These are phyloP conservation scores for Xanthostigma xanthostigma DNA, from an alignment of 2,888 invertebrate species.

Conservation along the genomic window DNA sequence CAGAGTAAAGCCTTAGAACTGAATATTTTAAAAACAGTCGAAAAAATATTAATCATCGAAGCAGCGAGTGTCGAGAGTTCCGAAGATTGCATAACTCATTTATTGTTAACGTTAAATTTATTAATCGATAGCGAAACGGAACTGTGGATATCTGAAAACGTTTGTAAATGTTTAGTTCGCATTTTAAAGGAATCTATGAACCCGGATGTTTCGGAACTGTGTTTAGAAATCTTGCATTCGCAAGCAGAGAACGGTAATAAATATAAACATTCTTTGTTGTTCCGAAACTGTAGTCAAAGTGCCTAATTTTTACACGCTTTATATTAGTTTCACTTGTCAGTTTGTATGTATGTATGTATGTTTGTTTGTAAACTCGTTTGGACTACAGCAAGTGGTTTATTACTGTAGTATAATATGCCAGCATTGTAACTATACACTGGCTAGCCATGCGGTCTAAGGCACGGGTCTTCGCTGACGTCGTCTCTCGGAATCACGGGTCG, in stretches of 20 bases:
- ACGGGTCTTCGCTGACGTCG: no score
- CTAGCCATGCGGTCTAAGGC: no score
- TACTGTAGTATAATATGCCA: no score
- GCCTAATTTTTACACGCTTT: no score
- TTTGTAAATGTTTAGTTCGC: conserved; percentile 34
- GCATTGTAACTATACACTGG: no score
- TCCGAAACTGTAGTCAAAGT: background rate
- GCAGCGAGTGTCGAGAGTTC: conserved; percentile 34
- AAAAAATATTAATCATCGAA: conserved; percentile 34
- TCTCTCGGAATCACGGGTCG: no score
- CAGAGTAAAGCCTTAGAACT: conserved; percentile 42
- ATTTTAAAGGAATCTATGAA: conserved; percentile 48
- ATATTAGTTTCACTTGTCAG: no score
- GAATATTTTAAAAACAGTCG: conserved; percentile 36
- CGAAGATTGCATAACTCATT: conserved; percentile 39
- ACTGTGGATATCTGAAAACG: conserved; percentile 19
- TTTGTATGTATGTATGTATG: no score
- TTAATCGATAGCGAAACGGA: conserved; percentile 34
- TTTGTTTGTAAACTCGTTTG: no score
- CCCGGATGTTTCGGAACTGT: conserved; percentile 58
- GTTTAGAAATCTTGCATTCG: conserved; percentile 58
- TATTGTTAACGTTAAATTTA: conserved; percentile 43
- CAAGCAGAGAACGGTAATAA: conserved; percentile 59
- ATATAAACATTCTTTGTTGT: background rate
- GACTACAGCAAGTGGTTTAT: no score